Evolutionary conservation across 2,797 vertebrate genomes (phyloP).

Genomic region (Centroberyx gerrardi): DNA sequence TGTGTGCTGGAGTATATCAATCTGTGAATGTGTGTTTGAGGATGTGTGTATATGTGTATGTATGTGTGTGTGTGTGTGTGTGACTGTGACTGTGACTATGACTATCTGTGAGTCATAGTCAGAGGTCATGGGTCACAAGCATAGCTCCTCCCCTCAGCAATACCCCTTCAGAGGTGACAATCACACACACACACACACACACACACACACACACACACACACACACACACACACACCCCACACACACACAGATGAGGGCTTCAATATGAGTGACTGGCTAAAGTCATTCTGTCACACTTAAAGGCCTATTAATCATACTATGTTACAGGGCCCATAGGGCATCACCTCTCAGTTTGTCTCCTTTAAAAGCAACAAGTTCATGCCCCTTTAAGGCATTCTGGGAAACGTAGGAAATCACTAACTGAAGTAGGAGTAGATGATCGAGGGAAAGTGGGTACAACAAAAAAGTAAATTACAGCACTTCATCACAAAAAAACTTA

Average conservation of each 20-base stretch:
- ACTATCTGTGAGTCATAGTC: constrained; percentile 34
- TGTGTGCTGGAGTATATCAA: constrained; percentile 11
- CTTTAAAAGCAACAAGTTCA: too few relatives aligned
- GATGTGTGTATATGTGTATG: constrained; percentile 11
- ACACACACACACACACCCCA: not conserved
- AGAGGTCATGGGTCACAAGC: constrained; percentile 20
- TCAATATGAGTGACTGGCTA: constrained; percentile 34
- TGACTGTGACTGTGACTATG: constrained; percentile 21
- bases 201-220: not conserved
- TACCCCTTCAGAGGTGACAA: constrained; percentile 2
- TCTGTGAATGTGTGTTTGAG: constrained; percentile 19
- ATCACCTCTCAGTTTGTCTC: too few relatives aligned
- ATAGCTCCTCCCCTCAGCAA: constrained; percentile 13
- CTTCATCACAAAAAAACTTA: too few relatives aligned
- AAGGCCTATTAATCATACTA: constrained; percentile 58
- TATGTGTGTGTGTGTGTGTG: constrained; percentile 25
- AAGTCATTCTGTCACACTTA: constrained; percentile 51
- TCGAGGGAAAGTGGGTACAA: too few relatives aligned
- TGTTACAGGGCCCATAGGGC: constrained; percentile 3
- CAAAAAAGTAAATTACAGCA: too few relatives aligned
- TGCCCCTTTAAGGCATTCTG: too few relatives aligned
- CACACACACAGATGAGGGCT: not conserved
- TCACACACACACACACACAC: not conserved
- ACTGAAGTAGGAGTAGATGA: too few relatives aligned
- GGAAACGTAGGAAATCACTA: too few relatives aligned